phyloP scores from a whole-genome alignment of 2,113 vertebrate species.

The Xiphophorus couchianus region DNA sequence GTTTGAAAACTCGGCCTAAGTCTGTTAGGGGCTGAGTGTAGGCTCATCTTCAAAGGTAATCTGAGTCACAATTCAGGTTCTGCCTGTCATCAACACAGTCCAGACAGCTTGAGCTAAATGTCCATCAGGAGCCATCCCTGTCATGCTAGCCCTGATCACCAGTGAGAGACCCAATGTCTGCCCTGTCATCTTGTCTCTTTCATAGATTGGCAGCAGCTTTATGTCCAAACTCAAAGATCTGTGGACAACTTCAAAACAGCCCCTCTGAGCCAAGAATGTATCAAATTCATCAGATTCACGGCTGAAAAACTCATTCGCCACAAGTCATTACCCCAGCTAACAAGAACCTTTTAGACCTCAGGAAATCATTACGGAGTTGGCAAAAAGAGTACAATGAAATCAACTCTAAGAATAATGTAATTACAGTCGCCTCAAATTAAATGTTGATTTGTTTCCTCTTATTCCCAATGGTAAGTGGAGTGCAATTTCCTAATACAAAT shows the following conservation, averaged over 20 bases:
- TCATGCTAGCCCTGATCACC: conserved; percentile 45
- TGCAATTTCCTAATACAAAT: conserved; percentile 29
- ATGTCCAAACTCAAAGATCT: conserved; percentile 26
- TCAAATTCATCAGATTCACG: conserved; percentile 21
- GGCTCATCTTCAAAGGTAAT: conserved; percentile 80
- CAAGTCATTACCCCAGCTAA: conserved; percentile 23
- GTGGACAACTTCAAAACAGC: conserved; percentile 22
- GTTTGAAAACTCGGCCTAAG: conserved; percentile 44
- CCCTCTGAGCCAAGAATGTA: conserved; percentile 6
- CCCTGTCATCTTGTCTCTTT: conserved; percentile 18
- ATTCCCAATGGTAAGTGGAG: conserved; percentile 16
- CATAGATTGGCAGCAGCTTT: conserved; percentile 23
- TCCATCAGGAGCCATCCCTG: conserved; percentile 61
- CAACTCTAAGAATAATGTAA: conserved; percentile 24
- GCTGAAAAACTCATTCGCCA: conserved; percentile 17
- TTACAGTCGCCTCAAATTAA: conserved; percentile 33
- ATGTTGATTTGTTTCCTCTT: conserved; percentile 39
- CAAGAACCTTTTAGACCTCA: conserved; percentile 8
- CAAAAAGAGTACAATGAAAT: conserved; percentile 18
- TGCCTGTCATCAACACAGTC: conserved; percentile 53
- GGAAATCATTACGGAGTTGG: conserved; percentile 25
- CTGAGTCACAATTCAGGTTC: conserved; percentile 65
- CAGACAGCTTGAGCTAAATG: conserved; percentile 58
- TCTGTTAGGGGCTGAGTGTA: conserved; percentile 10
- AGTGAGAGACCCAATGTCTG: conserved; percentile 34